Evolutionary conservation across 2,888 invertebrate species (phyloP).

Genomic region (Philonicus albiceps): DNA sequence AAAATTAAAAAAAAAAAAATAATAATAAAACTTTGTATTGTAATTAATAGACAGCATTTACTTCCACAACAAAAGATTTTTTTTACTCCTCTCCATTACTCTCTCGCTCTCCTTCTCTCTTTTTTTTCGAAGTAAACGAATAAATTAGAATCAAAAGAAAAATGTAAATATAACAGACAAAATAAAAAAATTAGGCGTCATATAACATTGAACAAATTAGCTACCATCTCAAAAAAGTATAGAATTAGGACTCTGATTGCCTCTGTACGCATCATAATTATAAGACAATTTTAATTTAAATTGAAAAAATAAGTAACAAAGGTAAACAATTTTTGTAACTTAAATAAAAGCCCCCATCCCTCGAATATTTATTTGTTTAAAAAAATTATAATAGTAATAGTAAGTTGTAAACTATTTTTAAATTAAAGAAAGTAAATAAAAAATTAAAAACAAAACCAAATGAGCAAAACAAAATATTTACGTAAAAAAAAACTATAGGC

Average conservation of each 20-base stretch:
- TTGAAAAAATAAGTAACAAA: neutral
- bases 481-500: slow-evolving; percentile 40
- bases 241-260: neutral
- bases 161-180: neutral
- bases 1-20: neutral
- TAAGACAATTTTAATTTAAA: neutral
- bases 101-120: neutral
- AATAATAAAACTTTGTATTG: neutral
- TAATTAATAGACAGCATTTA: neutral
- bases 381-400: slow-evolving; percentile 8
- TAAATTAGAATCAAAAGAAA: neutral
- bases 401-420: slow-evolving; percentile 2
- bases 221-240: neutral
- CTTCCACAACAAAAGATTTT: neutral
- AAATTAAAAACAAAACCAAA: neutral
- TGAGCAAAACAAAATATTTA: slow-evolving; percentile 19
- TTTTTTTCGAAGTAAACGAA: neutral
- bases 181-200: neutral
- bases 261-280: neutral
- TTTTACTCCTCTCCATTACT: neutral
- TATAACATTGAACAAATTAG: neutral
- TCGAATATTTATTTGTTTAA: slow-evolving; percentile 29
- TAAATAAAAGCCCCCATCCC: slow-evolving; percentile 44
- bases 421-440: neutral
- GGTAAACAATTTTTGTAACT: slow-evolving; percentile 9